Evolutionary conservation across 1,140 invertebrate species (phyloP), one percentile per base, ranked within the genome.

Genomic region (Orchestia grillus): DNA sequence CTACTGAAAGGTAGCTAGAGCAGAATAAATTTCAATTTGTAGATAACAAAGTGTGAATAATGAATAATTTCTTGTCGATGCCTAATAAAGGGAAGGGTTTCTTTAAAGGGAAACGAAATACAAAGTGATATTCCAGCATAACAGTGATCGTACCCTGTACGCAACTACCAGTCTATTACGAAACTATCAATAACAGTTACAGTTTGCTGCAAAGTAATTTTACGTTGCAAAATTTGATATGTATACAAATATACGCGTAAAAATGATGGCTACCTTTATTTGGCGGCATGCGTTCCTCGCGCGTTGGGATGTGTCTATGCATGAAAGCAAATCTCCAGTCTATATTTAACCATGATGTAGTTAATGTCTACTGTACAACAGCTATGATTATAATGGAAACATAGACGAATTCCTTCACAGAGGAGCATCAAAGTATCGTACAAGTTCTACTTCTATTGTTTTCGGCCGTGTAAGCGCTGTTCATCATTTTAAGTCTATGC

Each of bases 401-500:
- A 77, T 77, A 23, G 11, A 36, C 62, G 15, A 23, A 36, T 23
- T 77, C 62, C 11, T 77, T 23, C 11, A 77, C 62, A 77, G 62
- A 77, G 36, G 41, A 11, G 44, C 36, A 94, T 94, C 92, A 94
- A 45, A 94, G 41, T 8, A 94, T 94, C 11, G 40, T 94, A 94
- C 92, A 94, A 11, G 92, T 47, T 44, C 92, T 94, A 47, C 92
- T 94, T n/a, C 44, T 44, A 94, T 45, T 94, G 44, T 47, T 94
- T 6, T 47, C 44, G 8, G 92, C 43, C 11, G 92, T 94, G 44
- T 94, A 94, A 3, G 92, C 44, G 40, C 44, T 94, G 44, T 94
- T 94, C 92, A 94, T 94, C 44, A 94, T 44, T 45, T 94, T 94
- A 47, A 94, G 92, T 40, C 92, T 94, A 47, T 94, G 92, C 36